Evolutionary conservation across 2,113 vertebrate species (phyloP).

Genomic region (Hiodon tergisus): DNA sequence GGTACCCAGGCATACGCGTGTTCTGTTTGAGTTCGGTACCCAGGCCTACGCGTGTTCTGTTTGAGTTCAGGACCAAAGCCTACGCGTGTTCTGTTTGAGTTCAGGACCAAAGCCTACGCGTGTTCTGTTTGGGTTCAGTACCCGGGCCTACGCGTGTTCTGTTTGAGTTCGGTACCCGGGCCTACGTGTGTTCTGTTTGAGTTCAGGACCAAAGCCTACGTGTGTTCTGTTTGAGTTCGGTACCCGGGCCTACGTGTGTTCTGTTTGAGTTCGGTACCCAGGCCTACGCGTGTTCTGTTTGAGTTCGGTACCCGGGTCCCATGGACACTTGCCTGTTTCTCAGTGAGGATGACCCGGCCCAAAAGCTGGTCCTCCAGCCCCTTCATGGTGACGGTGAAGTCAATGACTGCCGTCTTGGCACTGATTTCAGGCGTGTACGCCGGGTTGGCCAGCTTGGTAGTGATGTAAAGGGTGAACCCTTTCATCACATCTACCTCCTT

Average conservation of each 20-base stretch:
- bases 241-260: too few species aligned
- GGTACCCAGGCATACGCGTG: too few species aligned
- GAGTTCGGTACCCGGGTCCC: not conserved
- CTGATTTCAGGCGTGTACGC: conserved; percentile 75
- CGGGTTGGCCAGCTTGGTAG: conserved; percentile 77
- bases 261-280: too few species aligned
- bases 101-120: too few species aligned
- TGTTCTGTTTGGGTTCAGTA: too few species aligned
- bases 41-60: not conserved
- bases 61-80: too few species aligned
- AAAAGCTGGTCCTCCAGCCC: conserved; percentile 79
- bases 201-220: too few species aligned
- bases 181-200: too few species aligned
- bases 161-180: too few species aligned
- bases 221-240: too few species aligned
- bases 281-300: not conserved
- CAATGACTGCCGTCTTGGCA: conserved; percentile 71
- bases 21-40: not conserved
- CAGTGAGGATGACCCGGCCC: conserved; percentile 72
- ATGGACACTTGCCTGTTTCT: conserved; percentile 65
- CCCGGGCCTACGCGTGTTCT: too few species aligned
- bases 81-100: too few species aligned
- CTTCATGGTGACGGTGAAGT: conserved; percentile 74
- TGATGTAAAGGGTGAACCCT: conserved; percentile 73
- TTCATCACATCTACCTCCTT: conserved; percentile 72